Evolutionary conservation across 2,113 vertebrate genomes (phyloP), one percentile per base, ranked within the genome.

Genomic region (Antechinus stuartii): DNA sequence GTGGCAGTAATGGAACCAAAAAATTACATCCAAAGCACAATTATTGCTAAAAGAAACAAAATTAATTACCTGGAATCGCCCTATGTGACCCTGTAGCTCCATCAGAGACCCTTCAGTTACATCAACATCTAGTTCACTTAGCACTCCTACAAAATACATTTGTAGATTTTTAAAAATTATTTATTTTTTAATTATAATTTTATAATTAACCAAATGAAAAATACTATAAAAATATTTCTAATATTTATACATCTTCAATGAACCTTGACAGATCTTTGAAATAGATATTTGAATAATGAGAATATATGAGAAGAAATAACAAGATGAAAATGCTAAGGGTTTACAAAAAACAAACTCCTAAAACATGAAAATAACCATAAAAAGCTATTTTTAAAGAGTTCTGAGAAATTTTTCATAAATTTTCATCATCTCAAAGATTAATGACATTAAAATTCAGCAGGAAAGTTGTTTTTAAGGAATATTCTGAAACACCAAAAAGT

Each of bases 81-180:
- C 98, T 42, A 99, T 99, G 97, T 99, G 99, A 96, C 99, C 99
- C 97, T 99, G 99, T 52, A 99, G 98, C 97, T 99, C 99, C 99
- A 99, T 98, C 1, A 99, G 97, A 0, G 99, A 99, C 0, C 99
- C 98, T 95, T 99, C 99, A 93, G 98, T 99, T 94, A 99, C 95
- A 92, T 99, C 99, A 61, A 99, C 94, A 1, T 99, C 99, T 93
- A 99, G 97, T 97, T 99, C 99, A 76, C 98, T 98, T 12, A 99
- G 93, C 68, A 99, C 99, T 96, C 99, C 99, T 99, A 97, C 14
- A 94, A 98, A 96, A 91, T 84, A 53, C 54, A 89, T 16, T 42
- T 0, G 46, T 49, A 61, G 10, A 22, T 25, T 49, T 27, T 2
- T 57, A 42, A 42, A 42, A 42, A 42, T 42, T 42, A 42, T 42